Conservation (phyloP, 2,797 vertebrate genomes). For the Miichthys miiuy region DNA sequence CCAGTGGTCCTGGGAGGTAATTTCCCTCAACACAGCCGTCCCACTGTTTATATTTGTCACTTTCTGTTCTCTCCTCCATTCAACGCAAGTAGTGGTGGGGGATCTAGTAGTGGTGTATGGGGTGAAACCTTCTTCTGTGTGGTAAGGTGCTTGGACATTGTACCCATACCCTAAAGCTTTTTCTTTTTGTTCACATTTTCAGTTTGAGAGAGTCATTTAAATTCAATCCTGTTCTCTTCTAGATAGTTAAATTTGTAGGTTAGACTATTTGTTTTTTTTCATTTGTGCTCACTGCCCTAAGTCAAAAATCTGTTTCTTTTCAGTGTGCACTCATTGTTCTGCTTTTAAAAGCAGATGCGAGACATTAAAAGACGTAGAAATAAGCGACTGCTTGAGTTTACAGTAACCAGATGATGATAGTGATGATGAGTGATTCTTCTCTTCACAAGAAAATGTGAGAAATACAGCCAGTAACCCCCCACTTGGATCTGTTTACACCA, state of each 20-base stretch:
- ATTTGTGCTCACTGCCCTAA: slow-evolving; percentile 16
- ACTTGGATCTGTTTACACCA: slow-evolving; percentile 6
- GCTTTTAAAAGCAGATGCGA: slow-evolving; percentile 42
- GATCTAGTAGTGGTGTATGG: slow-evolving; percentile 14
- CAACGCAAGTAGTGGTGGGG: slow-evolving; percentile 31
- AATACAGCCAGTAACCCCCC: slow-evolving; percentile 9
- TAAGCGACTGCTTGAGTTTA: slow-evolving; percentile 9
- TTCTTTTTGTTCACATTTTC: slow-evolving; percentile 12
- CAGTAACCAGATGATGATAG: slow-evolving; percentile 40
- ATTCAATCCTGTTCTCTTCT: slow-evolving; percentile 8
- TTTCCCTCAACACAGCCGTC: slow-evolving; percentile 84
- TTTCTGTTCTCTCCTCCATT: slow-evolving; percentile 69
- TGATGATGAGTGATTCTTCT: slow-evolving; percentile 28
- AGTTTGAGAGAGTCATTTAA: slow-evolving; percentile 5
- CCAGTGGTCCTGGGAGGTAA: slow-evolving; percentile 86
- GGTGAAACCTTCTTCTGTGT: slow-evolving; percentile 29
- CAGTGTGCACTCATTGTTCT: slow-evolving; percentile 7
- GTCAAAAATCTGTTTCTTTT: slow-evolving; percentile 24
- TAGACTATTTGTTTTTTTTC: slow-evolving; percentile 32
- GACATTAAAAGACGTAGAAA: slow-evolving; percentile 19
- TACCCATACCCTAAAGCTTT: background rate
- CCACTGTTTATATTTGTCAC: slow-evolving; percentile 84
- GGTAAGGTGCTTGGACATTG: slow-evolving; percentile 24
- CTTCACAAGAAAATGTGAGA: slow-evolving; percentile 30
- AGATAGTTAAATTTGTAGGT: slow-evolving; percentile 9